A percentile compares a stretch with the other conserved stretches of the same genome.
Evolutionary conservation across 1,140 invertebrate species (phyloP).

Genomic region (Phenacoccus solenopsis): DNA sequence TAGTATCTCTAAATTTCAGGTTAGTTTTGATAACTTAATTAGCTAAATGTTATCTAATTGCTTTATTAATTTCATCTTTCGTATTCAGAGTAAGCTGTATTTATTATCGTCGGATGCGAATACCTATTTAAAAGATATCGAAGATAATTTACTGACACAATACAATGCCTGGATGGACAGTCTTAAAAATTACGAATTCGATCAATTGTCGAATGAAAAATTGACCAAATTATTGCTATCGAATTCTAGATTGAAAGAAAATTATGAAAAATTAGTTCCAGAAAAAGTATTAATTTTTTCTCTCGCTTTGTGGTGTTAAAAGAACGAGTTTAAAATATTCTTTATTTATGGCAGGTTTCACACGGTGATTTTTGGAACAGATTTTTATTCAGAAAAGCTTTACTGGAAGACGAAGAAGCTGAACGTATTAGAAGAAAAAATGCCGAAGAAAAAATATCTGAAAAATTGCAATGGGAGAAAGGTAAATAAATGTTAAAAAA

Average conservation of each 20-base stretch:
- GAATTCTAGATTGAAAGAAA: conserved; percentile 27
- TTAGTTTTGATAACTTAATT: conserved; percentile 26
- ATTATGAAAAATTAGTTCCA: conserved; percentile 28
- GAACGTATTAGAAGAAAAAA: conserved; percentile 25
- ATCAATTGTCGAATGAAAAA: conserved; percentile 33
- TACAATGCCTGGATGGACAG: conserved; percentile 38
- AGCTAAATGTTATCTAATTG: neutral
- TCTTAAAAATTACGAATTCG: conserved; percentile 36
- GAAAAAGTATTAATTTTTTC: conserved; percentile 22
- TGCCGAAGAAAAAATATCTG: conserved; percentile 25
- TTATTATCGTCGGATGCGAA: conserved; percentile 34
- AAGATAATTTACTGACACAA: conserved; percentile 30
- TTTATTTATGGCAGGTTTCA: conserved; percentile 23
- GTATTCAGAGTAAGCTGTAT: conserved; percentile 29
- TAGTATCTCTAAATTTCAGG: conserved; percentile 44
- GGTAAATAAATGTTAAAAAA: conserved; percentile 21
- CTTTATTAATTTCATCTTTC: conserved; percentile 11
- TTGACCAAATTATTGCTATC: conserved; percentile 26
- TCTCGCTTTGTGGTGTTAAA: too few relatives aligned
- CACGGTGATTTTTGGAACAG: conserved; percentile 30
- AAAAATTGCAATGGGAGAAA: conserved; percentile 27
- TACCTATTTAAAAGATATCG: conserved; percentile 36
- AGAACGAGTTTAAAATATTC: neutral
- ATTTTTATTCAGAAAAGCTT: conserved; percentile 30
- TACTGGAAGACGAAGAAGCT: conserved; percentile 31